Evolutionary conservation across 2,113 vertebrate genomes (phyloP), one percentile per base, ranked within the genome.

Genomic region (Dipodomys ordii): DNA sequence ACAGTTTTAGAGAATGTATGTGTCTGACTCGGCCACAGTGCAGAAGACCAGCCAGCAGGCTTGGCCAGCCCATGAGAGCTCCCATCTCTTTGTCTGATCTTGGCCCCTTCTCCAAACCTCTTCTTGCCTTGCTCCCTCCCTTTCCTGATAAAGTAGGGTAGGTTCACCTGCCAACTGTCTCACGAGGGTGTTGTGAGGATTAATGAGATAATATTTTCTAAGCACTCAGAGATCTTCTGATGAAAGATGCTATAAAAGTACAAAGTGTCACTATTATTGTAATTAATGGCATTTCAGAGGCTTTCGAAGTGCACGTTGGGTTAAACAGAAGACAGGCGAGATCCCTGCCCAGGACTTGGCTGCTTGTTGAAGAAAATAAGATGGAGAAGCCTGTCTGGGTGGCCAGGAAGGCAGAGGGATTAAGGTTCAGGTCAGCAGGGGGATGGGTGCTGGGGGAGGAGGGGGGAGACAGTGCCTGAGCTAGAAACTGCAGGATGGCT

Each of bases 171-270:
- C 88, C 96, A 96, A 93, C 88, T 92, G 86, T 35, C 95, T 96
- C 92, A 27, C 7, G 11, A 92, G 95, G 80, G 92, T 96, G 96
- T 87, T 97, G 97, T 95, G 95, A 96, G 96, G 97, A 97, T 97
- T 97, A 96, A 97, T 97, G 96, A 96, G 94, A 95, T 97, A 90
- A 97, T 97, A 96, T 97, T 97, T 97, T 97, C 93, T 96, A 96
- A 97, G 96, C 92, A 92, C 95, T 95, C 83, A 12, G 88, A 96
- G 94, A 96, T 97, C 97, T 95, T 83, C 92, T 89, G 96, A 95
- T 97, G 96, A 96, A 97, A 97, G 96, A 94, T 93, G 90, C 94
- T 95, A 92, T 97, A 96, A 96, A 96, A 97, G 95, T 87, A 96
- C 92, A 92, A 92, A 97, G 94, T 95, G 93, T 95, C 96, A 95